These are phyloP conservation scores for Bovichtus variegatus DNA, from an alignment of 2,797 vertebrate species.

Conservation along the genomic window DNA sequence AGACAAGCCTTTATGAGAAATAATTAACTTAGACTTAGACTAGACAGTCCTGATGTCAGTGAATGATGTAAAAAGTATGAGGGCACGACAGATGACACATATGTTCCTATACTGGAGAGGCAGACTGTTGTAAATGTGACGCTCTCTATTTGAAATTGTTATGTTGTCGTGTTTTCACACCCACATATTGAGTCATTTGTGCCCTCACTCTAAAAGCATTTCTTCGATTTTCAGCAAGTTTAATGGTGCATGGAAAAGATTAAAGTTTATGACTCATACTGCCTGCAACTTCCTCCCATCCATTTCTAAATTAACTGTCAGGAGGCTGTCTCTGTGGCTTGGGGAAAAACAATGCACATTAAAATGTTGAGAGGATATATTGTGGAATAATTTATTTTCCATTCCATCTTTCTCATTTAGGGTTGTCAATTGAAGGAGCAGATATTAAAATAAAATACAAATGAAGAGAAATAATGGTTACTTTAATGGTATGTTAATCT, in stretches of 20 bases:
- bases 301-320: conserved; percentile 38
- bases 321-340: conserved; percentile 7
- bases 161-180: conserved; percentile 13
- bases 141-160: conserved; percentile 4
- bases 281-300: conserved; percentile 39
- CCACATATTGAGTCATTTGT: conserved; percentile 34
- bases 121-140: conserved; percentile 42
- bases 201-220: conserved; percentile 23
- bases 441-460: conserved; percentile 1
- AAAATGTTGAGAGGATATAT: neutral
- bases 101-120: conserved; percentile 10
- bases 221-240: conserved; percentile 53
- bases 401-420: neutral
- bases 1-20: neutral
- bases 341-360: conserved; percentile 21
- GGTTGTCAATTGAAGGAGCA: neutral
- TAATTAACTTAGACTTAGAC: neutral
- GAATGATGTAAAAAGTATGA: neutral
- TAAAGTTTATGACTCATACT: conserved; percentile 50
- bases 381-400: neutral
- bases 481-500: conserved; percentile 11
- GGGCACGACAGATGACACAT: conserved; percentile 17
- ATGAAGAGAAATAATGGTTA: neutral
- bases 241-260: conserved; percentile 57
- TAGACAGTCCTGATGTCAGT: neutral